Evolutionary conservation across 2,113 vertebrate species (phyloP), one percentile per base, ranked within the genome.

Genomic region (Heteronetta atricapilla): DNA sequence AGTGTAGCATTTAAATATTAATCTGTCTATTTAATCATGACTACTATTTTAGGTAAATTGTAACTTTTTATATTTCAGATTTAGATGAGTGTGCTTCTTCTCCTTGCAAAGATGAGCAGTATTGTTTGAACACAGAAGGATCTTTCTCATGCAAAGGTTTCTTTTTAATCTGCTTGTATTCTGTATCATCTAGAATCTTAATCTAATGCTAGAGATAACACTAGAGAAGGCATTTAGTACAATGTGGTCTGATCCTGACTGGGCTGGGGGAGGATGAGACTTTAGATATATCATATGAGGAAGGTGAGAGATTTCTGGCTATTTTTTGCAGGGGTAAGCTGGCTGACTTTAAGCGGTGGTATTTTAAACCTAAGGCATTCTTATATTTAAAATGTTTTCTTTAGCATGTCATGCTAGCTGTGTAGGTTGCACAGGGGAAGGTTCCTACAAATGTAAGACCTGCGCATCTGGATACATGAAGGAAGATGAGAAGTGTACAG

Each of bases 81-180:
- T 86, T 99, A 79, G 96, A 99, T 42, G 99, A 99, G 95, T 99
- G 99, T 93, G 95, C 95, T 22, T 67, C 96, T 2, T 78, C 98
- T 33, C 98, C 98, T 33, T 99, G 99, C 94, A 80, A 96, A 63
- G 97, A 98, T n/a, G 81, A 97, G 14, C 98, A 99, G 75, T 98
- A 98, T 90, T 99, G 99, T 89, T 89, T 98, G 42, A 99, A 99
- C 83, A 93, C 96, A 3, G 98, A 98, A 4, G 99, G 99, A 77
- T 99, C 99, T 6, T 99, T 98, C 96, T 96, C 95, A 40, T 99
- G 99, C 95, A 98, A 98, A 96, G 98, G 99, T 99, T 94, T 92
- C 72, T 69, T 88, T 78, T 82, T 40, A 62, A 53, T 72, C 21
- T 90, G 11, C 75, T 89, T 9, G 70, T 89, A 18, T 74, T 38